phyloP scores from a whole-genome alignment of 2,113 vertebrate genomes.

The Hydrolagus affinis region DNA sequence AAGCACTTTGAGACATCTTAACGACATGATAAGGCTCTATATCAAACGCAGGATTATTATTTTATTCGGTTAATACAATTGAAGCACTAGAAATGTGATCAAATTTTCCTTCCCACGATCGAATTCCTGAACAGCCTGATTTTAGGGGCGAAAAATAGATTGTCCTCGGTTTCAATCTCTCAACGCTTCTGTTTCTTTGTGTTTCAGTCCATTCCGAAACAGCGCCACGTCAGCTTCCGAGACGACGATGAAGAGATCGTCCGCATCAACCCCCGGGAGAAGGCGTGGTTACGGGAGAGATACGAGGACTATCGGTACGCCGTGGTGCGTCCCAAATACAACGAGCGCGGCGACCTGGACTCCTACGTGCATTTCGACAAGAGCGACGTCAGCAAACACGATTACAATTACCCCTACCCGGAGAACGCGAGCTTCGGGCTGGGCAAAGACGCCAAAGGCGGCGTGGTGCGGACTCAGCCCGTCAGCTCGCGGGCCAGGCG shows the following conservation, averaged over 20 bases:
- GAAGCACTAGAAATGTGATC: background rate
- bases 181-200: background rate
- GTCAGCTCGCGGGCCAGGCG: conserved; percentile 59
- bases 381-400: conserved; percentile 78
- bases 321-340: conserved; percentile 70
- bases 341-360: conserved; percentile 70
- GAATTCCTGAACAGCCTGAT: background rate
- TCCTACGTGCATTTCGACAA: conserved; percentile 88
- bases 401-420: conserved; percentile 87
- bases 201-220: conserved; percentile 57
- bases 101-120: background rate
- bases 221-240: conserved; percentile 78
- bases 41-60: no score
- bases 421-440: conserved; percentile 68
- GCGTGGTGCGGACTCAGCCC: conserved; percentile 80
- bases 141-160: background rate
- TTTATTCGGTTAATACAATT: no score
- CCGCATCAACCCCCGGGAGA: conserved; percentile 91
- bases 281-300: conserved; percentile 75
- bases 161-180: background rate
- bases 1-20: no score
- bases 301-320: conserved; percentile 96
- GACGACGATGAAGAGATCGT: conserved; percentile 92
- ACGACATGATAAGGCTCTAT: no score
- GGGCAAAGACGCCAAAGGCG: conserved; percentile 68